Evolutionary conservation across 2,113 vertebrate genomes (phyloP), one percentile per base, ranked within the genome.

Genomic region (Menura novaehollandiae): DNA sequence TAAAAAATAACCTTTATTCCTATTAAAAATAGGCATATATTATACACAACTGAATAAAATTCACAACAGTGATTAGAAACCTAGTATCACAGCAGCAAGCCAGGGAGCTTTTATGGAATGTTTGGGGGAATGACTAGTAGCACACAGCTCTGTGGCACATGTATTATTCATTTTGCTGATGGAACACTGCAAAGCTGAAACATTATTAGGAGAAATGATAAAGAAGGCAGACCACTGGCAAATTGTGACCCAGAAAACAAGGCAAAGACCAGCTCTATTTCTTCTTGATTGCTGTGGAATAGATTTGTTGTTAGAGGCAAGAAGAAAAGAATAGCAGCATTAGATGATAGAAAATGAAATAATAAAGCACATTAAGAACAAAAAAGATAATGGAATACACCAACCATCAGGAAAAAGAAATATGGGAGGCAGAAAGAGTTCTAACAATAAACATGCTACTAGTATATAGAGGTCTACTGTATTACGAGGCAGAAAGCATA

Each of bases 1-100:
- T 92, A 91, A 92, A 95, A 96, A 93, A 83, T 56, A 90, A 66
- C 11, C 28, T 97, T 97, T 97, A 97, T 96, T 97, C 19, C 22
- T 69, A 66, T 84, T 69, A 89, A 92, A 96, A 93, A 94, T 46
- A 87, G 56, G 35, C 53, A 58, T 49, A 11, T 78, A 62, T 64
- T 84, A 62, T 37, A 87, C 15, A 84, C 49, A 95, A 56, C 15
- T 43, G 28, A 93, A 68, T 75, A 81, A 95, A 93, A 76, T 15
- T 30, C 8, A 87, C 39, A 63, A 73, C 41, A 68, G 30, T 84
- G 35, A 81, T 33, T 22, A 63, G 33, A 93, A 86, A 91, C 44
- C 67, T 56, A 7, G 0, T 63, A 55, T 22, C 39, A 74, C 24
- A 86, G 51, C 80, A 93, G 83, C 72, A 91, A 77, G 47, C 17